Evolutionary conservation across 2,888 invertebrate genomes (phyloP).

Genomic region (Diplazon laetatorius): DNA sequence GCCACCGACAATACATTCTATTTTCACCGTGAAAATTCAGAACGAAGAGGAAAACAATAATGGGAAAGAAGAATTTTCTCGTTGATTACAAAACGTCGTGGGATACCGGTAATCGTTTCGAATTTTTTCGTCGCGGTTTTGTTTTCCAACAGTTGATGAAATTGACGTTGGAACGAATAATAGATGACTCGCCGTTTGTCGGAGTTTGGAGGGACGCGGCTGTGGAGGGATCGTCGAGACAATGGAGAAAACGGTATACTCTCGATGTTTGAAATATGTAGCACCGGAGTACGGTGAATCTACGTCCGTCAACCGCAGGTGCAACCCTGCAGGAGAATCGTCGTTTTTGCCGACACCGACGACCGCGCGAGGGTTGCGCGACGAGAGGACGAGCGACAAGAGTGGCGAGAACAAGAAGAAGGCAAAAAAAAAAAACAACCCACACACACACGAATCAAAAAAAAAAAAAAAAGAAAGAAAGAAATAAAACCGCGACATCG

Average conservation of each 20-base stretch:
- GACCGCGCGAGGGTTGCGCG: slow-evolving; percentile 32
- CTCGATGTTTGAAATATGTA: slow-evolving; percentile 22
- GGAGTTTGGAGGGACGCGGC: too few species aligned
- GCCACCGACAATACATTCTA: background rate
- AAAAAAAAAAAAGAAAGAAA: slow-evolving; percentile 4
- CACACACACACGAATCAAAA: background rate
- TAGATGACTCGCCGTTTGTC: too few species aligned
- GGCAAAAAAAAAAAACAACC: background rate
- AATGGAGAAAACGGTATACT: background rate
- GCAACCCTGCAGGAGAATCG: slow-evolving; percentile 13
- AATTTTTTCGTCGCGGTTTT: too few species aligned
- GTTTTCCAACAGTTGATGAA: too few species aligned
- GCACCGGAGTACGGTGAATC: slow-evolving; percentile 3
- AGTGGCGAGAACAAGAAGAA: slow-evolving; percentile 17
- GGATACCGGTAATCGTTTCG: too few species aligned
- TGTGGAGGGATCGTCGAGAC: too few species aligned
- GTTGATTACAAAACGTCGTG: too few species aligned
- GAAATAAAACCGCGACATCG: slow-evolving; percentile 48
- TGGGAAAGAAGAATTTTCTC: too few species aligned
- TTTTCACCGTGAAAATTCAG: background rate
- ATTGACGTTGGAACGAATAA: too few species aligned
- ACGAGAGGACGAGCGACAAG: slow-evolving; percentile 53
- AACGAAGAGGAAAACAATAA: too few species aligned
- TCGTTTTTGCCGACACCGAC: slow-evolving; percentile 32
- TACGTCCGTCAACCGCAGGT: slow-evolving; percentile 27